A percentile compares a stretch with the other conserved stretches of the same genome.
phyloP scores from a whole-genome alignment of 2,113 vertebrate genomes.

The Onychostoma macrolepis region DNA sequence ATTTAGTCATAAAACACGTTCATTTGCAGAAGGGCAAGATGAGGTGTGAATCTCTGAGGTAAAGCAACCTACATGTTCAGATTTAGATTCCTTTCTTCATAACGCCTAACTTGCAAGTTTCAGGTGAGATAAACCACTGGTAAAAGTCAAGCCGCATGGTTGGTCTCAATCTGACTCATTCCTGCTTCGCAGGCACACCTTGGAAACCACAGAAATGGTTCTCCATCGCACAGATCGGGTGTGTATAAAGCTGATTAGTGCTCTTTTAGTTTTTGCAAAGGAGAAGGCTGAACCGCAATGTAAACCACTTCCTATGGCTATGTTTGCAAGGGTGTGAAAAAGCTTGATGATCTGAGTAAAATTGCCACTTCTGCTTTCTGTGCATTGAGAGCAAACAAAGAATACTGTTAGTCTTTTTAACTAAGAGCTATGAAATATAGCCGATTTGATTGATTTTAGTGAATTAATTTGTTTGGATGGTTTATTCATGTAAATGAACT shows the following conservation, averaged over 20 bases:
- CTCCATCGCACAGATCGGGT: background rate
- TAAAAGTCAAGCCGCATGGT: conserved; percentile 26
- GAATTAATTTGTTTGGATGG: background rate
- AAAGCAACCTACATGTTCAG: conserved; percentile 6
- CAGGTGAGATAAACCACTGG: conserved; percentile 42
- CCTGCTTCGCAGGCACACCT: background rate
- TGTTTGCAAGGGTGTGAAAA: conserved; percentile 41
- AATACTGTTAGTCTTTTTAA: background rate
- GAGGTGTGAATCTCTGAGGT: conserved; percentile 14
- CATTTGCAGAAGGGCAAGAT: background rate
- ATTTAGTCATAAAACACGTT: background rate
- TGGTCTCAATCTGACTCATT: conserved; percentile 36
- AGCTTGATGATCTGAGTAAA: background rate
- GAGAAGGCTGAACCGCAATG: conserved; percentile 34
- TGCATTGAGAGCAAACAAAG: conserved; percentile 14
- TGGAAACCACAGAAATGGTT: conserved; percentile 22
- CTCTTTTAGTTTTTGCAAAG: conserved; percentile 42
- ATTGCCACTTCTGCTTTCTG: background rate
- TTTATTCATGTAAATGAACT: background rate
- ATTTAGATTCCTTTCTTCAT: conserved; percentile 36
- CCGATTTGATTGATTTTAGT: background rate
- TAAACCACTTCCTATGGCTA: conserved; percentile 40
- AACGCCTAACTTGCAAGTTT: conserved; percentile 34
- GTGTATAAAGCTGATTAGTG: conserved; percentile 39
- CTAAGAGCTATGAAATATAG: background rate